phyloP scores from a whole-genome alignment of 2,797 vertebrate genomes.

The Chelon labrosus region DNA sequence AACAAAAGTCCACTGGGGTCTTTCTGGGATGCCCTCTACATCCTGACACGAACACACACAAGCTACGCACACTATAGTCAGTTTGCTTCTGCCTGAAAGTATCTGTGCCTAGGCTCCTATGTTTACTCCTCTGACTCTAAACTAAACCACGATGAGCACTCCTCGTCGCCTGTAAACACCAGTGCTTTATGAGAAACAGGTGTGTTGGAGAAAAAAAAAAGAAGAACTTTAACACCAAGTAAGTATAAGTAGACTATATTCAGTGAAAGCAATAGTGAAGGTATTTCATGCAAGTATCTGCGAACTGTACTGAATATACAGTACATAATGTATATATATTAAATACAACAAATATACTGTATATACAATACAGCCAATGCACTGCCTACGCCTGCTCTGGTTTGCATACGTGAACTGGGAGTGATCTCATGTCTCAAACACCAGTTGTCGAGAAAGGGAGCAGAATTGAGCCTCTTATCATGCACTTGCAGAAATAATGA shows the following conservation, averaged over 20 bases:
- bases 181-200: constrained; percentile 72
- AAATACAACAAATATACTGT: too few relatives aligned
- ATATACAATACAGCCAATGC: too few relatives aligned
- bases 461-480: constrained; percentile 14
- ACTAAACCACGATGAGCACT: constrained; percentile 58
- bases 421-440: constrained; percentile 58
- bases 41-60: constrained; percentile 39
- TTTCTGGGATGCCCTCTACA: constrained; percentile 23
- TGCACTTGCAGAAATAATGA: constrained; percentile 34
- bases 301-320: background rate
- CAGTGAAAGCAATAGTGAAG: background rate
- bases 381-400: constrained; percentile 15
- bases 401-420: constrained; percentile 37
- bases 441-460: constrained; percentile 4
- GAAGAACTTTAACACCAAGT: background rate
- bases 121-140: constrained; percentile 68
- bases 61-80: constrained; percentile 4
- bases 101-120: constrained; percentile 49
- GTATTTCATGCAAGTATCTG: background rate
- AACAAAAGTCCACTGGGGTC: constrained; percentile 32
- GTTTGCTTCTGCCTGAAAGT: constrained; percentile 42
- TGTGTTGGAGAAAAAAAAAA: constrained; percentile 44
- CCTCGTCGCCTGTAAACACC: constrained; percentile 68
- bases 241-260: background rate
- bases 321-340: background rate